These are phyloP conservation scores for Dolichallabes microphthalmus DNA, from an alignment of 2,113 vertebrate genomes.

Conservation along the genomic window DNA sequence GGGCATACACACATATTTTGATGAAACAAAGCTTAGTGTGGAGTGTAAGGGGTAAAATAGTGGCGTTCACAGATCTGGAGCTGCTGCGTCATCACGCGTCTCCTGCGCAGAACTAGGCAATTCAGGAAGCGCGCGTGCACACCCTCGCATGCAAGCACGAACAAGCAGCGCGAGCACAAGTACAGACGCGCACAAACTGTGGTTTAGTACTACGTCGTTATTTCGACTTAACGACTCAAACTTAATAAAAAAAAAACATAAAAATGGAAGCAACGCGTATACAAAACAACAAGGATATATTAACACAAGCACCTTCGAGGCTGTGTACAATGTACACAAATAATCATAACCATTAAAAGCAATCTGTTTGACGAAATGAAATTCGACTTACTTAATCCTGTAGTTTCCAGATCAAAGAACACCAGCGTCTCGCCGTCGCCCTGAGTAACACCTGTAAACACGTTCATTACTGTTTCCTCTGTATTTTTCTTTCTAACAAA, in stretches of 20 bases:
- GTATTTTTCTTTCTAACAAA: not conserved
- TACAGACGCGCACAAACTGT: not conserved
- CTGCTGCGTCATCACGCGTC: not conserved
- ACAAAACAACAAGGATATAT: not conserved
- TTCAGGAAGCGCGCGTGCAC: not conserved
- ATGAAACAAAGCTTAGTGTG: not conserved
- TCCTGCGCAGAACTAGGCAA: not conserved
- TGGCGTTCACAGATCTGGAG: not conserved
- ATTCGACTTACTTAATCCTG: conserved; percentile 64
- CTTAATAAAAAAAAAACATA: too few relatives aligned
- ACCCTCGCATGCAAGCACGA: not conserved
- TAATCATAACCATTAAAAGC: not conserved
- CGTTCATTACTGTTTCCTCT: not conserved
- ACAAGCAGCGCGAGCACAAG: not conserved
- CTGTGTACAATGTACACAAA: not conserved
- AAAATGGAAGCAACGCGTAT: not conserved
- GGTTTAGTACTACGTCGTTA: not conserved
- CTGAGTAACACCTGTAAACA: conserved; percentile 52
- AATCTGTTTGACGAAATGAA: not conserved
- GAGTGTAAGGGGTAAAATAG: not conserved
- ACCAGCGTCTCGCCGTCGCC: conserved; percentile 37
- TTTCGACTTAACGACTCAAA: not conserved
- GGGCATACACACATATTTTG: not conserved
- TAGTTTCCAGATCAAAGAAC: conserved; percentile 74
- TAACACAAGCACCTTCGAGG: not conserved